These are phyloP conservation scores for Caenorhabditis japonica DNA, from an alignment of 2,888 invertebrate genomes.

Conservation along the genomic window DNA sequence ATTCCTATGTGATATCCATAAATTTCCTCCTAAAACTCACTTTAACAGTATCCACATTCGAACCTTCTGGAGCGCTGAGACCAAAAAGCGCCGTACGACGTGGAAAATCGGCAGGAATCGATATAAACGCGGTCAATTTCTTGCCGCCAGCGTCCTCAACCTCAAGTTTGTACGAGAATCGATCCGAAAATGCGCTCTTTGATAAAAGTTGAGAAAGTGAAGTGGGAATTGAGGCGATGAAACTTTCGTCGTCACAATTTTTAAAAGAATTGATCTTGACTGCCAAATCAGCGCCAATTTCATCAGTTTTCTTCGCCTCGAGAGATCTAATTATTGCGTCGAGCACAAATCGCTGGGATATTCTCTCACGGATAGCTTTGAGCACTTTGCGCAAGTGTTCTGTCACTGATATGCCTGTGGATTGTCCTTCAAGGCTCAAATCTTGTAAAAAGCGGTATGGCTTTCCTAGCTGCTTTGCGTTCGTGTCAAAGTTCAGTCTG, in stretches of 20 bases:
- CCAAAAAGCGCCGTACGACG: constrained; percentile 27
- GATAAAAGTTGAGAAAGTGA: constrained; percentile 18
- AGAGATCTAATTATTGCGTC: constrained; percentile 15
- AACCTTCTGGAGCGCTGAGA: constrained; percentile 24
- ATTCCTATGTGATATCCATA: too few species aligned
- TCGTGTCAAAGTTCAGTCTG: constrained; percentile 51
- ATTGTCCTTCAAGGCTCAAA: constrained; percentile 21
- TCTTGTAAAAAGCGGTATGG: constrained; percentile 57
- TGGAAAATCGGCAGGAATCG: constrained; percentile 45
- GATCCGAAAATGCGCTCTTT: constrained; percentile 3
- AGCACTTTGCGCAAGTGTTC: constrained; percentile 49
- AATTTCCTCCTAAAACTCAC: neutral
- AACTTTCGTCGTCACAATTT: constrained; percentile 35
- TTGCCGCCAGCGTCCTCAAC: constrained; percentile 10
- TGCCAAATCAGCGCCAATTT: constrained; percentile 1
- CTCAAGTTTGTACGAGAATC: constrained; percentile 40
- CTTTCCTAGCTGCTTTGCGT: constrained; percentile 42
- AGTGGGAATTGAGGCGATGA: constrained; percentile 28
- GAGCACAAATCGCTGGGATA: constrained; percentile 23
- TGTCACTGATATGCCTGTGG: constrained; percentile 35
- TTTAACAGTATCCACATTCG: constrained; percentile 12
- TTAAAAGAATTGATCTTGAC: constrained; percentile 36
- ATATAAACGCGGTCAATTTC: constrained; percentile 32
- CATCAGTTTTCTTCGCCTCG: constrained; percentile 39
- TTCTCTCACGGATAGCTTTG: constrained; percentile 43